Base-by-base conservation (phyloP, 1,140 invertebrate genomes). In the Asobara japonica region DNA sequence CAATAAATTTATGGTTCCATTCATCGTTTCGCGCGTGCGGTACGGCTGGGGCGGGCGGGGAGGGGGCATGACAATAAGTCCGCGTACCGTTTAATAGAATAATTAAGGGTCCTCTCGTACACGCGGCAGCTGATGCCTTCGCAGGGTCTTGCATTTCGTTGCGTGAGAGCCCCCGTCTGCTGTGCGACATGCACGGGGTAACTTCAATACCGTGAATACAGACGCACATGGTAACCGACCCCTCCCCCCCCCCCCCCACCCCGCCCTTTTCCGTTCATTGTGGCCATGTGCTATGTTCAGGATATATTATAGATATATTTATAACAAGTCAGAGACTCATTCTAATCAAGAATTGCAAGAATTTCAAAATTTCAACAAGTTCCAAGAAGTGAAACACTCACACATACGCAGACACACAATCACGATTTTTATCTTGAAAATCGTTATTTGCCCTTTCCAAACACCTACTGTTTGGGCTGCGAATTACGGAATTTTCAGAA, bases 11-110 rank as follows among this genome's bases (percentile, higher is more conserved):
- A 75, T 72, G 67, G 67, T 66, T 72, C 60, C 31, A 72, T 75
- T 72, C 36, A 72, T 31, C 16, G 29, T 69, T 31, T 25, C 51
- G 68, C 67, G 72, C 68, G 67, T 73, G 66, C 38, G 36, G 18
- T 56, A 65, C 60, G n/a, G 33, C 16, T n/a, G n/a, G n/a, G n/a
- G n/a, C n/a, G n/a, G n/a, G 38, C 65, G 69, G 36, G 56, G 60
- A 20, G 31, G 66, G 78, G 77, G 77, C 77, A 78, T 79, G 78
- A 85, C 84, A 86, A 86, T 85, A 84, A 86, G 80, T 82, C 80
- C 83, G 79, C 81, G 81, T 77, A 74, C 82, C 80, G 80, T 84
- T 87, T 86, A 86, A 87, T 87, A 85, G 86, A 86, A 87, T 86
- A 87, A 87, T 87, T 86, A 87, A 85, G 84, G 84, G 81, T 80